phyloP scores from a whole-genome alignment of 1,140 invertebrate species.

The Sitophilus oryzae region DNA sequence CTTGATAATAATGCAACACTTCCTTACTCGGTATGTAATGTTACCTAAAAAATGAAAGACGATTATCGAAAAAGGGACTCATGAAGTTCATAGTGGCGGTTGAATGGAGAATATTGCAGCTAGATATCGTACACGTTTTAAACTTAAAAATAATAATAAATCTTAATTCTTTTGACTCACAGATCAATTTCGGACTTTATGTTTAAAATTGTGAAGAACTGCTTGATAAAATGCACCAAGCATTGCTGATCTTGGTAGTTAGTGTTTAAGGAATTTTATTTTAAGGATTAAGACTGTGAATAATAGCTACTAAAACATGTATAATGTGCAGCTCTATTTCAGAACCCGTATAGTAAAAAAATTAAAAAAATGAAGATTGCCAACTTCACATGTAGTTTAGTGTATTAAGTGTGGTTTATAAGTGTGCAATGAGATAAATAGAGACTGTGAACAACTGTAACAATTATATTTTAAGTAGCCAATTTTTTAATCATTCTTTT shows the following conservation, averaged over 20 bases:
- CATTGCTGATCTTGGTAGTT: constrained; percentile 18
- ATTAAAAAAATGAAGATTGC: constrained; percentile 21
- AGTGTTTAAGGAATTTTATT: constrained; percentile 17
- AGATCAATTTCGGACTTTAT: too few relatives aligned
- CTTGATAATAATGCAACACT: too few relatives aligned
- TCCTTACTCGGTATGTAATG: too few relatives aligned
- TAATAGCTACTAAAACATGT: constrained; percentile 25
- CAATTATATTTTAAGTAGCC: constrained; percentile 19
- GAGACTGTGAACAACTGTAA: constrained; percentile 31
- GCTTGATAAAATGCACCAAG: constrained; percentile 9
- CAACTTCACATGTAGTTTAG: constrained; percentile 35
- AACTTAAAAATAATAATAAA: too few relatives aligned
- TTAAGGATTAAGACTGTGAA: constrained; percentile 33
- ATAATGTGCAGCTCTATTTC: constrained; percentile 27
- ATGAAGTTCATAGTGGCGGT: too few relatives aligned
- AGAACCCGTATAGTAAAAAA: constrained; percentile 11
- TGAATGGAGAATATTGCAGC: too few relatives aligned
- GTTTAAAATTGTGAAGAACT: constrained; percentile 8
- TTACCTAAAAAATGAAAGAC: too few relatives aligned
- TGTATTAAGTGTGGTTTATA: constrained; percentile 37
- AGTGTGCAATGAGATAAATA: constrained; percentile 39
- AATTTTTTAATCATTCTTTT: constrained; percentile 23
- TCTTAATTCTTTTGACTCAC: too few relatives aligned
- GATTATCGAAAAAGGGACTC: too few relatives aligned
- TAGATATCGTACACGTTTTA: too few relatives aligned